phyloP scores from a whole-genome alignment of 2,113 vertebrate species.

The Cephalophus harveyi region DNA sequence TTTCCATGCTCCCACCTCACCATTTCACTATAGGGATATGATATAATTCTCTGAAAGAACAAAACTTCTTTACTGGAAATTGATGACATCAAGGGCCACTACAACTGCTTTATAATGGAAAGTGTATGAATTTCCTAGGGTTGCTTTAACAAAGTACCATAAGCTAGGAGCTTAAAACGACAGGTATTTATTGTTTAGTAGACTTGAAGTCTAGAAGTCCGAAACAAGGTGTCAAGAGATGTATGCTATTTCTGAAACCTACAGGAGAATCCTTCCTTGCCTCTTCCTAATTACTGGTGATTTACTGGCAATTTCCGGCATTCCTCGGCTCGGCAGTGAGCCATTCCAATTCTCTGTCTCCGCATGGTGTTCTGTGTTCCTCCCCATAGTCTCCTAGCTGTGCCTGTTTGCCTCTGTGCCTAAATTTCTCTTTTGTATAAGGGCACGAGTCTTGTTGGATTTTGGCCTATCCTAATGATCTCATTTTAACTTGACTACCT shows the following conservation, averaged over 20 bases:
- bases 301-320: not conserved
- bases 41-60: not conserved
- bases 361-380: fast-evolving
- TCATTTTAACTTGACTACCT: not conserved
- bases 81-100: not conserved
- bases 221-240: not conserved
- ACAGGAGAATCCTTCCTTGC: not conserved
- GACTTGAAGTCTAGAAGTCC: not conserved
- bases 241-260: not conserved
- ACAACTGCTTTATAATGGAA: not conserved
- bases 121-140: not conserved
- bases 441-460: not conserved
- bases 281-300: not conserved
- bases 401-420: not conserved
- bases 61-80: not conserved
- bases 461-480: not conserved
- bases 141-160: not conserved
- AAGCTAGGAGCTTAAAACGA: not conserved
- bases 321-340: not conserved
- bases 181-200: not conserved
- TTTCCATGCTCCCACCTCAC: not conserved
- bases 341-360: fast-evolving
- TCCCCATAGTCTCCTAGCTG: not conserved
- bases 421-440: not conserved
- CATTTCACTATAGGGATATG: not conserved